Conservation (phyloP, 2,797 vertebrate genomes). For the Nyctalus aviator region DNA sequence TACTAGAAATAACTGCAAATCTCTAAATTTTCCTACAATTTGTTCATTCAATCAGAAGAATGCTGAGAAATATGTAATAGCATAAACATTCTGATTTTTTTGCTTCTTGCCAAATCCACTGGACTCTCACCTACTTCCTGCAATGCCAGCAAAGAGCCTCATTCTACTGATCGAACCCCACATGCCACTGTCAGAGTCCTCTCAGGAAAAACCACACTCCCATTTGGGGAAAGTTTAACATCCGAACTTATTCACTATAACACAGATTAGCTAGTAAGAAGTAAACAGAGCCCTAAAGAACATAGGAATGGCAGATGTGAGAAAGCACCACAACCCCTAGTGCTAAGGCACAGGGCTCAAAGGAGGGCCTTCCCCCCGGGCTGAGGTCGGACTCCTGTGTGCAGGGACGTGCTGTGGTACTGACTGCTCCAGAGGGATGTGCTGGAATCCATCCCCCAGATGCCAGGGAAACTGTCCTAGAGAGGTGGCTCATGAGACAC, state of each 20-base stretch:
- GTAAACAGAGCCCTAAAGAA: not conserved
- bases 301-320: not conserved
- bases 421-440: not conserved
- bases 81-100: not conserved
- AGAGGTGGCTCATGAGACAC: not conserved
- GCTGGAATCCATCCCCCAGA: not conserved
- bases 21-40: not conserved
- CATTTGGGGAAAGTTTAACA: not conserved
- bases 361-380: not conserved
- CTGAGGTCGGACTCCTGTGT: not conserved
- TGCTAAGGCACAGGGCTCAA: not conserved
- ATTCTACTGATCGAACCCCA: not conserved
- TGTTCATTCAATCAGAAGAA: not conserved
- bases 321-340: not conserved
- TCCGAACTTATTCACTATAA: not conserved
- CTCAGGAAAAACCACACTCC: not conserved
- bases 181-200: not conserved
- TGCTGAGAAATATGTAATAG: not conserved
- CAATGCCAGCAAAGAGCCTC: not conserved
- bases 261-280: not conserved
- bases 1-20: not conserved
- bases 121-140: not conserved
- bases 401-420: not conserved
- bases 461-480: not conserved
- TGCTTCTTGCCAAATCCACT: not conserved